These are phyloP conservation scores for Sterrhoptilus dennistouni DNA, from an alignment of 2,113 vertebrate species.

Conservation along the genomic window DNA sequence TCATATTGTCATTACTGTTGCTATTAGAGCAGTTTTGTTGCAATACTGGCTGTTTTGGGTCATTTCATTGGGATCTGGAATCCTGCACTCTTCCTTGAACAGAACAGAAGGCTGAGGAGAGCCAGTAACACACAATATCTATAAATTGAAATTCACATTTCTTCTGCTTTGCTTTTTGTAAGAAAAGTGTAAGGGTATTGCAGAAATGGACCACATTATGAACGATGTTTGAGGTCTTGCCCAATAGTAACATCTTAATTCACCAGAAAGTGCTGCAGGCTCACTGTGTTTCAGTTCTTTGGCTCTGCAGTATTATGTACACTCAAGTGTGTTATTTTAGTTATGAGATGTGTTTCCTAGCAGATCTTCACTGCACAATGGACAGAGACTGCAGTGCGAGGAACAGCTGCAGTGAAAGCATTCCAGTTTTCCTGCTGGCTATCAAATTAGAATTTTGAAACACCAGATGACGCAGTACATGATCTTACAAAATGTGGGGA, in stretches of 20 bases:
- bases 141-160: neutral
- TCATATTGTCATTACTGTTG: fast-evolving
- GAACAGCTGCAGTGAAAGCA: neutral
- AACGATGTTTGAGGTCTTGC: neutral
- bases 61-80: neutral
- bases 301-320: neutral
- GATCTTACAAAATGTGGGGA: neutral
- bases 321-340: neutral
- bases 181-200: neutral
- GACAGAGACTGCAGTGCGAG: neutral
- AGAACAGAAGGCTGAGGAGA: neutral
- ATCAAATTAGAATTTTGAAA: neutral
- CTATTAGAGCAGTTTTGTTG: neutral
- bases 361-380: neutral
- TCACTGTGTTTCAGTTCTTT: neutral
- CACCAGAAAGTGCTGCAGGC: neutral
- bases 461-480: neutral
- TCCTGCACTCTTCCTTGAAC: neutral
- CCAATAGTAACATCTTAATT: neutral
- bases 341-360: neutral
- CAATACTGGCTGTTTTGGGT: neutral
- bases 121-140: neutral
- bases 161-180: neutral
- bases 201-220: neutral
- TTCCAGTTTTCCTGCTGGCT: neutral